Base-by-base conservation (phyloP, 2,888 invertebrate genomes). In the Sinohyriopsis cumingii region DNA sequence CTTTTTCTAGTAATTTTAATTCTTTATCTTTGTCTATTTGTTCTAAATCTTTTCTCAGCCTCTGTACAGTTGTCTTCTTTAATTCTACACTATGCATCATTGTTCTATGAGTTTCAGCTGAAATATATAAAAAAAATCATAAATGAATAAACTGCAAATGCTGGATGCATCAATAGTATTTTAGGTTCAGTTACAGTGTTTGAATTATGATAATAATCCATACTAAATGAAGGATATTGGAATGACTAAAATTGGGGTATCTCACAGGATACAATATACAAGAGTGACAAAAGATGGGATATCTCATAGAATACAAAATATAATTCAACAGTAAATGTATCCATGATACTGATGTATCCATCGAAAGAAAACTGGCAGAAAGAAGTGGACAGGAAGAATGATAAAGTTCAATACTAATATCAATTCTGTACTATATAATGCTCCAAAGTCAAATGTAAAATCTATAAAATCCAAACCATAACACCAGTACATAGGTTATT, bases 1-100 rank as follows among this genome's bases (percentile, higher is more conserved):
- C 95, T 69, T 96, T 93, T 85, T 97, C 96, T 5, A 93, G 90
- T 86, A 94, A 93, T 91, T 95, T 96, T 53, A 92, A 92, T 74
- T 94, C 94, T 91, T 88, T 89, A 53, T 91, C 90, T 71, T 84
- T 85, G 73, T 90, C 89, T 62, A 88, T 79, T 65, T 84, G 80
- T 61, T 86, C 94, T 64, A 95, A 92, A 88, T 94, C 94, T 81
- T 93, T 93, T 89, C 93, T 92, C 78, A 94, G 88, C 86, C 93
- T 93, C 77, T 94, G 93, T 56, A 94, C 91, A n/a, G 93, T 92
- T 56, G 95, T 93, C 92, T 95, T 93, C 91, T 94, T 94, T 89
- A 93, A 93, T 73, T 92, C 93, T 65, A 93, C 92, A 57, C 93
- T 93, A 81, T 93, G 92, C 84, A 92, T 92, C 69, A 93, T 91